Evolutionary conservation across 2,888 invertebrate genomes (phyloP).

Genomic region (Ectropis crepuscularia): DNA sequence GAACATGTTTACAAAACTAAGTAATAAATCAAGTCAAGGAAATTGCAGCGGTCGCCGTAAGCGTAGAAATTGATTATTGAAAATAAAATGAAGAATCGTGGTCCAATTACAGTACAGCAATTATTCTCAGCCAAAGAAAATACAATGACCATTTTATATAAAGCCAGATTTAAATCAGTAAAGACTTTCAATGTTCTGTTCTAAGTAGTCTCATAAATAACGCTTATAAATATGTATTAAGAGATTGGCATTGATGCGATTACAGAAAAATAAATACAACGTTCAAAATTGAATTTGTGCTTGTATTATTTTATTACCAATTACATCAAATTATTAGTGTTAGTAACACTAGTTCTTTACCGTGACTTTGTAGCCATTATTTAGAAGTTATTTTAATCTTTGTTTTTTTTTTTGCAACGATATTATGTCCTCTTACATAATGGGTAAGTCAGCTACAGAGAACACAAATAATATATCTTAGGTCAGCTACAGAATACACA

Average conservation of each 20-base stretch:
- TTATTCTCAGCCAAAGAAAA: slow-evolving; percentile 68
- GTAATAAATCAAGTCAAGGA: slow-evolving; percentile 57
- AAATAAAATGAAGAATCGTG: slow-evolving; percentile 65
- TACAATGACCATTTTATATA: slow-evolving; percentile 68
- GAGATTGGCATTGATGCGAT: slow-evolving; percentile 63
- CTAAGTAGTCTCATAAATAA: slow-evolving; percentile 74
- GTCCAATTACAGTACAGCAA: slow-evolving; percentile 58
- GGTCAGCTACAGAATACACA: too few species aligned
- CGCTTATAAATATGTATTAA: slow-evolving; percentile 76
- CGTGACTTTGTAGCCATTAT: too few species aligned
- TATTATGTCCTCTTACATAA: too few species aligned
- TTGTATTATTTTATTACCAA: background rate
- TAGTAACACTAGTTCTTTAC: too few species aligned
- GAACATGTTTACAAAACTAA: slow-evolving; percentile 42
- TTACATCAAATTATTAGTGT: background rate
- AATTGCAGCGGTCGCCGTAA: slow-evolving; percentile 56
- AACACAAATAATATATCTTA: too few species aligned
- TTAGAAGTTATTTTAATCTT: background rate
- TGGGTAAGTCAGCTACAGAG: too few species aligned
- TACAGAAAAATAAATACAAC: slow-evolving; percentile 63
- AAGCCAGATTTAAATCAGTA: slow-evolving; percentile 68
- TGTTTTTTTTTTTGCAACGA: background rate
- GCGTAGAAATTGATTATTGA: slow-evolving; percentile 63
- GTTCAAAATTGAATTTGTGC: slow-evolving; percentile 50
- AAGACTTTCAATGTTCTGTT: slow-evolving; percentile 67